phyloP scores from a whole-genome alignment of 2,797 vertebrate species.

The Chromis chromis region DNA sequence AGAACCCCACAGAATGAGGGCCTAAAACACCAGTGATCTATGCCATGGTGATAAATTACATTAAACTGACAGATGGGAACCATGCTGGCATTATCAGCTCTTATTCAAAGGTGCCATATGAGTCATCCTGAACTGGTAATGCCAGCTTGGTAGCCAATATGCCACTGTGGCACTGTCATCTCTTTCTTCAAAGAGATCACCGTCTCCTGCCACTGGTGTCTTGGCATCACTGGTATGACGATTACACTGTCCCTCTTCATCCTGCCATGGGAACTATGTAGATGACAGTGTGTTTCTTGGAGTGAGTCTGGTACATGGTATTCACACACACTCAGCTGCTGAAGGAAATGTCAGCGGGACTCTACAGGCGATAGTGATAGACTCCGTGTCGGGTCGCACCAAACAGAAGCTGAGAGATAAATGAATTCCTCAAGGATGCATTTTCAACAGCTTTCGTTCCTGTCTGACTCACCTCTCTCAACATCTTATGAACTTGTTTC shows the following conservation, averaged over 20 bases:
- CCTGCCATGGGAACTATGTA: slow-evolving; percentile 69
- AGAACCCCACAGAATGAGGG: background rate
- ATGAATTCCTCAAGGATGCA: slow-evolving; percentile 63
- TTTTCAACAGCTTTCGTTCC: slow-evolving; percentile 63
- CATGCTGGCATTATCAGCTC: slow-evolving; percentile 45
- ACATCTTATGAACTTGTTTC: slow-evolving; percentile 31
- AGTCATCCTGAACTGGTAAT: slow-evolving; percentile 32
- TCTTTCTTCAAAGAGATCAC: slow-evolving; percentile 35
- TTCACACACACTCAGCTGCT: slow-evolving; percentile 73
- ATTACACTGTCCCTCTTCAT: slow-evolving; percentile 48
- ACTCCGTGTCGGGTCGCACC: slow-evolving; percentile 53
- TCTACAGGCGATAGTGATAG: slow-evolving; percentile 67
- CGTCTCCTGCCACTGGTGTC: slow-evolving; percentile 46
- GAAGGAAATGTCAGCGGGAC: slow-evolving; percentile 81
- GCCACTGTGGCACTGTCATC: slow-evolving; percentile 26
- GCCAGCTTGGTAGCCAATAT: slow-evolving; percentile 22
- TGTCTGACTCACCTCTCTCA: slow-evolving; percentile 18
- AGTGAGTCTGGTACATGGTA: slow-evolving; percentile 67
- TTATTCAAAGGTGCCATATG: slow-evolving; percentile 25
- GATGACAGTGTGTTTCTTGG: slow-evolving; percentile 60
- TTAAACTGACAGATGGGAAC: slow-evolving; percentile 57
- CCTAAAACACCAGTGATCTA: slow-evolving; percentile 40
- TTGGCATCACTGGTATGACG: slow-evolving; percentile 68
- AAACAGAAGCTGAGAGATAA: slow-evolving; percentile 61
- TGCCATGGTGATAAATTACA: slow-evolving; percentile 56